phyloP scores from a whole-genome alignment of 1,140 invertebrate genomes.

The Lepidostoma basale region DNA sequence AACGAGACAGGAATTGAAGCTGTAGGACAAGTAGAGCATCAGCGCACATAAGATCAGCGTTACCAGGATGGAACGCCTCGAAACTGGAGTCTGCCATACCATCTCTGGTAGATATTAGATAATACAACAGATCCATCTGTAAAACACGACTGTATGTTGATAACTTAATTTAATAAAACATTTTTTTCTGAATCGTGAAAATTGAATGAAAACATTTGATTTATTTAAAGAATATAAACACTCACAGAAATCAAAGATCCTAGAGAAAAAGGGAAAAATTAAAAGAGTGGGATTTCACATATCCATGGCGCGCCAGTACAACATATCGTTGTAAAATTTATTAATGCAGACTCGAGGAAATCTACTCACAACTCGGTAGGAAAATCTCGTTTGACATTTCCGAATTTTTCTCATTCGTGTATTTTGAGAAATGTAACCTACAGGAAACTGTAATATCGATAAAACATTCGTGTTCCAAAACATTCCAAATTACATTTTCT shows the following conservation, averaged over 20 bases:
- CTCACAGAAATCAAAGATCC: conserved; percentile 19
- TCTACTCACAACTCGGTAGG: conserved; percentile 10
- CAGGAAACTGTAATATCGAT: conserved; percentile 25
- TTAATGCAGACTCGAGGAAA: conserved; percentile 25
- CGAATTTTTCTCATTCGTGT: conserved; percentile 15
- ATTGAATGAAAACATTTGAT: background rate
- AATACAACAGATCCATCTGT: conserved; percentile 36
- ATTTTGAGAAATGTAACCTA: background rate
- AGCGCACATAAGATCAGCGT: conserved; percentile 52
- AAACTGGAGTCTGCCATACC: conserved; percentile 43
- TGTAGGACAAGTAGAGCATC: conserved; percentile 62
- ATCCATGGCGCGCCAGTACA: conserved; percentile 23
- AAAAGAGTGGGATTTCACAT: conserved; percentile 4
- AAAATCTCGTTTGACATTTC: conserved; percentile 11
- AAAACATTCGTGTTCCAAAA: background rate
- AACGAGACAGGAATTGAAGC: conserved; percentile 64
- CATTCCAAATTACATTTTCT: too few species aligned
- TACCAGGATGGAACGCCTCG: conserved; percentile 53
- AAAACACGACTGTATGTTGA: background rate
- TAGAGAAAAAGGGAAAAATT: conserved; percentile 12
- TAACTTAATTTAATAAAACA: background rate
- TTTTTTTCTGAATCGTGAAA: conserved; percentile 4
- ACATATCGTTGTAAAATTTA: conserved; percentile 19
- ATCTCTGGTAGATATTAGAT: conserved; percentile 33
- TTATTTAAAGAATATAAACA: background rate